These are phyloP conservation scores for Labia minor DNA, from an alignment of 2,888 invertebrate genomes.

Conservation along the genomic window DNA sequence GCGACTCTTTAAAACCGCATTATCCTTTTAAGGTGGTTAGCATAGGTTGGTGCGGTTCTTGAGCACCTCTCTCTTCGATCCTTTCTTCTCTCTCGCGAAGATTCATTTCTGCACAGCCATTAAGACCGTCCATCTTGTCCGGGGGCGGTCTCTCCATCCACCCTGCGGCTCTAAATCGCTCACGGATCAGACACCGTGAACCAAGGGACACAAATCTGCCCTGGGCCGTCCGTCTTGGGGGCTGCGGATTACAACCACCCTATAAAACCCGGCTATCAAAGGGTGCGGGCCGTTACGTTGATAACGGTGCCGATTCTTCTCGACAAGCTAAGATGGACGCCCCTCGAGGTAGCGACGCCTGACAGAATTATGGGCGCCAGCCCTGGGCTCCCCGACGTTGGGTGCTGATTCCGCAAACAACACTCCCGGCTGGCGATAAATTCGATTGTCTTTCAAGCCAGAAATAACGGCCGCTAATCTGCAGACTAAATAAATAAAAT, in stretches of 20 bases:
- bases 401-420: constrained; percentile 8
- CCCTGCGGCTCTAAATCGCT: constrained; percentile 36
- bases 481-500: constrained; percentile 13
- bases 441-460: constrained; percentile 13
- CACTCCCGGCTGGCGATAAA: constrained; percentile 13
- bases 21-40: constrained; percentile 13
- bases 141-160: constrained; percentile 34
- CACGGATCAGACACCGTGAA: constrained; percentile 39
- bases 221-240: background rate
- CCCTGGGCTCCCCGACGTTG: background rate
- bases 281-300: constrained; percentile 13
- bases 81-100: background rate
- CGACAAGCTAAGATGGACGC: constrained; percentile 8
- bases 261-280: constrained; percentile 13
- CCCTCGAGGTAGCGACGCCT: background rate
- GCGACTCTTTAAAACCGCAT: constrained; percentile 2
- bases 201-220: constrained; percentile 36
- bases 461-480: constrained; percentile 13
- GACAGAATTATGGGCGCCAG: background rate
- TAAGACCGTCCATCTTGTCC: constrained; percentile 20
- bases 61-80: background rate
- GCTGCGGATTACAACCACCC: constrained; percentile 2
- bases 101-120: constrained; percentile 7
- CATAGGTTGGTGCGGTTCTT: background rate
- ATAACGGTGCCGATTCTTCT: constrained; percentile 13